Evolutionary conservation across 1,140 invertebrate species (phyloP).

Genomic region (Trachelipus rathkii): DNA sequence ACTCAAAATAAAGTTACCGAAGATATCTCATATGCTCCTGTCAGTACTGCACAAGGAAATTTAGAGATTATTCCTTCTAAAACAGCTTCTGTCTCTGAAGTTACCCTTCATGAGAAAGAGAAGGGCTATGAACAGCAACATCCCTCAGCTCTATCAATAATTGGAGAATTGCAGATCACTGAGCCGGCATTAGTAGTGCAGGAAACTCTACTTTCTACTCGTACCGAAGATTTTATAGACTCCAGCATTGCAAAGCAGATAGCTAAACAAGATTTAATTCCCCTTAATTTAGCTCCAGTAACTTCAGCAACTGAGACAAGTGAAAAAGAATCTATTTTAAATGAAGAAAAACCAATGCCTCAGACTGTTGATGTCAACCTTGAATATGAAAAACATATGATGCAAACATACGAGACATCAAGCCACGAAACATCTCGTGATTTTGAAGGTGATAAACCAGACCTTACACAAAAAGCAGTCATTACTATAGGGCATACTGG

Average conservation of each 20-base stretch:
- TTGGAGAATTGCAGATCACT: no score
- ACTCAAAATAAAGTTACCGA: slow-evolving; percentile 8
- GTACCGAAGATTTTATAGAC: neutral
- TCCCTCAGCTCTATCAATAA: no score
- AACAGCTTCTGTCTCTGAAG: neutral
- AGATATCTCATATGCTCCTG: neutral
- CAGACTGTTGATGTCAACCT: slow-evolving; percentile 25
- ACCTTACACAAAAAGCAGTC: slow-evolving; percentile 27
- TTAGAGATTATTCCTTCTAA: neutral
- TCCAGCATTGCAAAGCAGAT: slow-evolving; percentile 28
- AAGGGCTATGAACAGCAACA: neutral
- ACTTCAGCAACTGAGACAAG: neutral
- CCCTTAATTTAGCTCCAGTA: neutral
- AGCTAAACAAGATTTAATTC: slow-evolving; percentile 45
- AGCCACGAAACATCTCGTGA: slow-evolving; percentile 34
- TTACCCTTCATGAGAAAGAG: slow-evolving; percentile 31
- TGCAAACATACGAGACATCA: slow-evolving; percentile 22
- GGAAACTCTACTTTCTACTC: no score
- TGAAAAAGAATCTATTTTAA: neutral
- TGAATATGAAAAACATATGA: slow-evolving; percentile 20
- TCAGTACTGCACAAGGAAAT: neutral
- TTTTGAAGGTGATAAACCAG: neutral
- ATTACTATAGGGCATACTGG: slow-evolving; percentile 30
- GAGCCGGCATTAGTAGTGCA: no score
- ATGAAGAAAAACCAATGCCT: slow-evolving; percentile 22